phyloP scores from a whole-genome alignment of 2,113 vertebrate genomes.

The Ceyx cyanopectus region DNA sequence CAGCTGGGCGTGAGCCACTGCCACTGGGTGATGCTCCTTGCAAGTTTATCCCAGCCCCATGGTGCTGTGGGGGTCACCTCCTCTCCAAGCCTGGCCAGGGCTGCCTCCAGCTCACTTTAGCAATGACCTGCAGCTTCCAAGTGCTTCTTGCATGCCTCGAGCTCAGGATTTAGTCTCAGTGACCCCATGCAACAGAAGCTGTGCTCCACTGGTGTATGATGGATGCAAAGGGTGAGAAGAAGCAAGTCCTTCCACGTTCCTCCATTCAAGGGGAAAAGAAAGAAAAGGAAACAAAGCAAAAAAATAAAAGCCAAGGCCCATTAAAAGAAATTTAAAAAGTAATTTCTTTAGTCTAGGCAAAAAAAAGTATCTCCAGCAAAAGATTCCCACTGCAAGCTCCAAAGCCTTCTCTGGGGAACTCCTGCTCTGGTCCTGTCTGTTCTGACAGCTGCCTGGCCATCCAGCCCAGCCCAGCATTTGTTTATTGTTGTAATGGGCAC shows the following conservation, averaged over 20 bases:
- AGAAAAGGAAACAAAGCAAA: not conserved
- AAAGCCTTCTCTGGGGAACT: constrained; percentile 4
- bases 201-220: constrained; percentile 48
- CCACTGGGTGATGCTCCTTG: not conserved
- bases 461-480: constrained; percentile 79
- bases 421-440: constrained; percentile 11
- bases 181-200: constrained; percentile 71
- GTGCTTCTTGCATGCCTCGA: constrained; percentile 62
- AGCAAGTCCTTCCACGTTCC: constrained; percentile 61
- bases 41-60: constrained; percentile 49
- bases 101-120: constrained; percentile 62
- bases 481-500: constrained; percentile 98
- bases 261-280: constrained; percentile 48
- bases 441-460: constrained; percentile 66
- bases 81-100: constrained; percentile 6
- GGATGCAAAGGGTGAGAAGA: constrained; percentile 2
- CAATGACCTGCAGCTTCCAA: constrained; percentile 64
- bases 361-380: not conserved
- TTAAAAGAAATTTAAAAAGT: constrained; percentile 5
- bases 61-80: constrained; percentile 22
- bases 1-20: not conserved
- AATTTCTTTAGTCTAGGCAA: not conserved
- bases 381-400: not conserved
- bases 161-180: constrained; percentile 78
- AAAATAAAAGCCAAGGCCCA: constrained; percentile 9